phyloP scores from a whole-genome alignment of 2,888 invertebrate genomes.

The Lacanobia wlatinum region DNA sequence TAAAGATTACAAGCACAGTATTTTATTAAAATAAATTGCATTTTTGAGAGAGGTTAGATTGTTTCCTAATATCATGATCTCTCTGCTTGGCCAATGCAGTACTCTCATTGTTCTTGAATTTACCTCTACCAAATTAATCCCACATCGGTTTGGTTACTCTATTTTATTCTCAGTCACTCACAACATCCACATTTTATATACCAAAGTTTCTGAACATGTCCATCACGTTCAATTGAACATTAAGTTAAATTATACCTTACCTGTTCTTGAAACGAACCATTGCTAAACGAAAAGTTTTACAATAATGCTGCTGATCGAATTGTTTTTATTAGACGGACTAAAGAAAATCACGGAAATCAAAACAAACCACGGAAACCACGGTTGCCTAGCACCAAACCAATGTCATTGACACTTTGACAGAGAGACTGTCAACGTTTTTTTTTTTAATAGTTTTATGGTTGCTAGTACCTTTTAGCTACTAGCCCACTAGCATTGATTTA shows the following conservation, averaged over 20 bases:
- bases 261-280: slow-evolving; percentile 93
- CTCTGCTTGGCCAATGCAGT: no score
- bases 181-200: no score
- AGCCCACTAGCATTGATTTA: no score
- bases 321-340: not conserved
- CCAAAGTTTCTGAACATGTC: not conserved
- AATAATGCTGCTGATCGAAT: not conserved
- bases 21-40: not conserved
- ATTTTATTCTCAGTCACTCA: not conserved
- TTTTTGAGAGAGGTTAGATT: slow-evolving; percentile 11
- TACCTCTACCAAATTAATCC: not conserved
- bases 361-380: slow-evolving; percentile 24
- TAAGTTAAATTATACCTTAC: slow-evolving; percentile 1
- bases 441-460: no score
- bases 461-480: no score
- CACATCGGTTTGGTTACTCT: not conserved
- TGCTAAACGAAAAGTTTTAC: not conserved
- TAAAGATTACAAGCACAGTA: no score
- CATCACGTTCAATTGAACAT: no score
- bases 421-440: no score
- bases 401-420: no score
- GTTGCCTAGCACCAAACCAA: no score
- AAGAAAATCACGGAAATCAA: slow-evolving; percentile 1
- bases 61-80: not conserved
- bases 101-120: not conserved